These are phyloP conservation scores for Aphelinus atriplicis DNA, from an alignment of 1,140 invertebrate genomes.

Conservation along the genomic window DNA sequence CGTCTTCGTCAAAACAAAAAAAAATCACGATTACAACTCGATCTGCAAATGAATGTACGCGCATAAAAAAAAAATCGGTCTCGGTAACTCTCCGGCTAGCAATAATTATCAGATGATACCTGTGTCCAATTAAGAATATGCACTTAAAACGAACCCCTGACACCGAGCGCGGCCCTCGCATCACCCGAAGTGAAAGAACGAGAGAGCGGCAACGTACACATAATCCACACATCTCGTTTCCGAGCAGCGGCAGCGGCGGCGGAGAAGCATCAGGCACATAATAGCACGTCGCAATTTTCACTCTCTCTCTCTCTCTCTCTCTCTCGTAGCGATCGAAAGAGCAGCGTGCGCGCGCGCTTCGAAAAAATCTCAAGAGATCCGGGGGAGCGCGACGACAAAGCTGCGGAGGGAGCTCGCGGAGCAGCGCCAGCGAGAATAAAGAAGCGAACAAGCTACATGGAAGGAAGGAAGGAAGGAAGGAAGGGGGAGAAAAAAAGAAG, in stretches of 20 bases:
- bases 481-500: neutral
- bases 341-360: neutral
- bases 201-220: too few species aligned
- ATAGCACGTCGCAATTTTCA: neutral
- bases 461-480: neutral
- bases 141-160: neutral
- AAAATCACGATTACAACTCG: too few species aligned
- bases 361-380: slow-evolving; percentile 10
- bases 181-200: too few species aligned
- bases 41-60: too few species aligned
- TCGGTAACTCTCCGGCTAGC: neutral
- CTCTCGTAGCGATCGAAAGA: neutral
- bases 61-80: too few species aligned
- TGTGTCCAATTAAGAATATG: slow-evolving; percentile 11
- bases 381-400: neutral
- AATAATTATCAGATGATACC: neutral
- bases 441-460: too few species aligned
- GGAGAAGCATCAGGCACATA: too few species aligned
- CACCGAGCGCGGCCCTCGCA: too few species aligned
- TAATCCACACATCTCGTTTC: too few species aligned
- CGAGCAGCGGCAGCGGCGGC: too few species aligned
- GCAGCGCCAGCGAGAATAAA: neutral
- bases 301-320: slow-evolving; percentile 1
- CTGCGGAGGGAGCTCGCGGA: too few species aligned
- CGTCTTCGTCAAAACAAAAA: too few species aligned